These are phyloP conservation scores for cattle (Bos taurus) DNA, from an alignment of 2,113 vertebrate genomes.

Conservation along the genomic window DNA sequence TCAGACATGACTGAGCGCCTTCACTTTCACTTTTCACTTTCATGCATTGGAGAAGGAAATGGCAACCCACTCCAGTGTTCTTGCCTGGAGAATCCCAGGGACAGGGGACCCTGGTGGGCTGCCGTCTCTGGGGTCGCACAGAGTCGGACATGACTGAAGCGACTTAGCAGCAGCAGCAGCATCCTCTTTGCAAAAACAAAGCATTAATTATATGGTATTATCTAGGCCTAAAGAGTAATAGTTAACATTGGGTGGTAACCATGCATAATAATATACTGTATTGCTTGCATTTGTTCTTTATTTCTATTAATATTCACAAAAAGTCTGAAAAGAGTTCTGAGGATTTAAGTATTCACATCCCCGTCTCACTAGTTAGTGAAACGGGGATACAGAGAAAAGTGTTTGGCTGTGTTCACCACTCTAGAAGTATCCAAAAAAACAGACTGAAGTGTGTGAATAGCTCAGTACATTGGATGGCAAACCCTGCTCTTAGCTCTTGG, in stretches of 20 bases:
- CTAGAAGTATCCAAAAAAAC: no score
- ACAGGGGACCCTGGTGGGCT: no score
- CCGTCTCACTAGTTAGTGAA: background rate
- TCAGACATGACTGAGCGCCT: no score
- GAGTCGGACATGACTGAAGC: no score
- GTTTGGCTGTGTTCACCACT: background rate
- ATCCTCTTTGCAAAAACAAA: background rate
- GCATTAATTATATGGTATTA: background rate
- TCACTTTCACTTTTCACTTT: no score
- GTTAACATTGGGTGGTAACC: background rate
- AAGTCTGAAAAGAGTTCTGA: background rate
- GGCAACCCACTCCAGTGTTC: no score
- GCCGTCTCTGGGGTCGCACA: no score
- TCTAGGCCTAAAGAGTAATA: background rate
- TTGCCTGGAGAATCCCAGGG: no score
- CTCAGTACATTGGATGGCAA: background rate
- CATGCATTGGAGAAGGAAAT: no score
- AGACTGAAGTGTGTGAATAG: background rate
- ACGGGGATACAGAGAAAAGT: background rate
- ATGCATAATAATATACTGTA: rapidly evolving
- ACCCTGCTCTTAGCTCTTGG: background rate
- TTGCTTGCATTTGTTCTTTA: background rate
- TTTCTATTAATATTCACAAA: background rate
- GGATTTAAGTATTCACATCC: background rate
- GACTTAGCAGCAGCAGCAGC: no score